Percentiles rank a stretch among this genome's conserved stretches.
Conservation (phyloP, 1,140 invertebrate species). For the Camponotus floridanus region DNA sequence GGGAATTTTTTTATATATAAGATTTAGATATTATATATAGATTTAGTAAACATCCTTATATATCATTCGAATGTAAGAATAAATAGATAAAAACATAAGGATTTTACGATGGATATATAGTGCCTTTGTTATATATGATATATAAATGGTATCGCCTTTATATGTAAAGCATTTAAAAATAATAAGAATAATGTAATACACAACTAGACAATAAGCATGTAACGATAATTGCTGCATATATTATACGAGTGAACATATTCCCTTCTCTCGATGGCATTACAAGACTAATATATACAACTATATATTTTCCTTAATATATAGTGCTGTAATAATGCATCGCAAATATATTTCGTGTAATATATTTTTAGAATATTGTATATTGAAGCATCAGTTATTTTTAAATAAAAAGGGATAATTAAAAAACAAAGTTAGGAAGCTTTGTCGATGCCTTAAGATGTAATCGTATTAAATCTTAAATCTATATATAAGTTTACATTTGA, state of each 20-base stretch:
- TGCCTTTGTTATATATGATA: background rate
- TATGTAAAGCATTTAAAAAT: background rate
- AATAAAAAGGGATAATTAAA: slow-evolving; percentile 80
- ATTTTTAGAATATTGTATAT: slow-evolving; percentile 75
- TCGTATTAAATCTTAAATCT: background rate
- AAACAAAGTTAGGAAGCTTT: background rate
- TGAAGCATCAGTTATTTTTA: slow-evolving; percentile 76
- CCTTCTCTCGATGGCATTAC: background rate
- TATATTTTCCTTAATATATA: background rate
- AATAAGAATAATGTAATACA: slow-evolving; percentile 40
- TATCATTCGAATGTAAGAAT: background rate
- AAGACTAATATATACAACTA: background rate
- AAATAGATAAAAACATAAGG: background rate
- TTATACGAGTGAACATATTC: slow-evolving; percentile 37
- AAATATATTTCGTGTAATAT: slow-evolving; percentile 65
- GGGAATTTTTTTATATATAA: slow-evolving; percentile 22
- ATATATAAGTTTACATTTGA: slow-evolving; percentile 10
- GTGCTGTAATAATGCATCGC: background rate
- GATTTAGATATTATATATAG: background rate
- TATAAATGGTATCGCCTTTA: slow-evolving; percentile 2
- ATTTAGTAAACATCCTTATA: slow-evolving; percentile 1
- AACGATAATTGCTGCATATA: slow-evolving; percentile 9
- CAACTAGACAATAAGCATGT: slow-evolving; percentile 11
- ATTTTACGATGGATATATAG: background rate
- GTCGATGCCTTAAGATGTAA: background rate